Evolutionary conservation across 2,888 invertebrate genomes (phyloP), one percentile per base, ranked within the genome.

Genomic region (Hypomecis punctinalis): DNA sequence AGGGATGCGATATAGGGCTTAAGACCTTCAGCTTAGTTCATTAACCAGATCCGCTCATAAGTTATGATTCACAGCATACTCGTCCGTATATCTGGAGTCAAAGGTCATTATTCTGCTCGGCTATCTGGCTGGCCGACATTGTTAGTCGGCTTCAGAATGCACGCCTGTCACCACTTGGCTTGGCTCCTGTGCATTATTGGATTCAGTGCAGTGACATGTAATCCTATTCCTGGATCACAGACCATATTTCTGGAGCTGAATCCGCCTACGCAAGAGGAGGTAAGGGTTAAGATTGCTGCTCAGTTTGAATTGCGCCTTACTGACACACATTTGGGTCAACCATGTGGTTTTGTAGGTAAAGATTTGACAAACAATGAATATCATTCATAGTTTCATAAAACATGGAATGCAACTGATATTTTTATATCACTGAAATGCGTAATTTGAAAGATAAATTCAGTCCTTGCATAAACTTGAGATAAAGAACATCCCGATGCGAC

Each of bases 181-280:
- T 72, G 76, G 66, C 59, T 84, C 35, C 43, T 81, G 55, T 76
- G 68, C 23, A 10, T 79, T 13, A 10, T 76, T 59, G 68, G 67
- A 35, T 62, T 75, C 51, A 70, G 70, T 75, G 68, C 68, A 11
- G 87, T 79, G 61, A 68, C 68, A 43, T 77, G 83, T 52, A 77
- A 72, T 64, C 11, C 55, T n/a, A 5, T 54, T 64, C 11, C 55
- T n/a, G 1, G 43, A 46, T 46, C 55, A 13, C 43, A 46, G 37
- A 88, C 89, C 4, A 82, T 89, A 63, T 90, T 81, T 72, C 67
- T 86, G 72, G 88, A 89, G 67, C 71, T 84, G 33, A 81, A 81
- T 49, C 63, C 77, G 1, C 85, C 85, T 48, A 83, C 85, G 1
- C 40, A 43, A 7, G 86, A 88, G 62, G 86, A 90, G 89, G 90